Base-by-base conservation (phyloP, 2,113 vertebrate genomes). In the Oryzias melastigma region DNA sequence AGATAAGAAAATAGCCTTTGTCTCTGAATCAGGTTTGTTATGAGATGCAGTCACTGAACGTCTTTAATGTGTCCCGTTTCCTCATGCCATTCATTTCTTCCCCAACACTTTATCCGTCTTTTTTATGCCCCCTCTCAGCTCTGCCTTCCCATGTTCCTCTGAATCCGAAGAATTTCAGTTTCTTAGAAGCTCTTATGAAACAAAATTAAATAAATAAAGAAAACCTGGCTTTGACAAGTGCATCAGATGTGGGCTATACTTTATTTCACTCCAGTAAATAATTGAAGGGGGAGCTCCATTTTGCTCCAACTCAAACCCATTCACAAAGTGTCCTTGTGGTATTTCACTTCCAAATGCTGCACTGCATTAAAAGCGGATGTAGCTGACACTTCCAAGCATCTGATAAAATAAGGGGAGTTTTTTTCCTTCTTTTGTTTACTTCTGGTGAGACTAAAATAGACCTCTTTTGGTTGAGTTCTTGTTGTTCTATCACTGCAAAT, bases 251-350 rank as follows among this genome's bases (percentile, higher is more conserved):
- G 41, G 50, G 29, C 42, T 45, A 3, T 61, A 53, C 44, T 84
- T 81, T 65, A 52, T 61, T 77, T 81, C 83, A 66, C 63, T 19
- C 27, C 77, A 52, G 66, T 50, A 78, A 82, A 75, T 90, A 35
- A 85, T 86, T 87, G 54, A 75, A 72, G 77, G 79, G 75, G 22
- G 66, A 75, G 78, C 79, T 71, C 62, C 71, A 74, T 72, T 89
- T 68, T 64, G 69, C 58, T n/a, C 85, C 63, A 58, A 20, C 20
- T 25, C 44, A 49, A 67, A 44, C 44, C 25, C 48, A 51, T 60
- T 77, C 55, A 62, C 25, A 25, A 44, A 27, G 22, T 15, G 52
- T 68, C 5, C 18, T 51, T 42, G 15, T 59, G 54, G 35, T 58
- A 52, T 64, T 27, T 56, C 43, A 55, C 46, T 18, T 12, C 2